These are phyloP conservation scores for Hemicentrotus pulcherrimus DNA, from an alignment of 35 echinoderm and acorn worm species.

Conservation along the genomic window DNA sequence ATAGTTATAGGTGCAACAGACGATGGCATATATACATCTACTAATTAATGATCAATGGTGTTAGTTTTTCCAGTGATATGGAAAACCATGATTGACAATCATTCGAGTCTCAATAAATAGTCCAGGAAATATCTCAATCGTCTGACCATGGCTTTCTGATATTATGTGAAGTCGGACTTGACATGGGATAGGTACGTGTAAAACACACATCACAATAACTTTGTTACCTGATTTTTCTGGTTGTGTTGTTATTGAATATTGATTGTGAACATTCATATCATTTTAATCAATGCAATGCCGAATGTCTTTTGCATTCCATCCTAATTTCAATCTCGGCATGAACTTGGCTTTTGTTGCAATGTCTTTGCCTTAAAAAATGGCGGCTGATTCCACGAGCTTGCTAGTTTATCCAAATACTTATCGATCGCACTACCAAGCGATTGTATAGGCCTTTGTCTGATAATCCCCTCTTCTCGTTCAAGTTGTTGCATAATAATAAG, in stretches of 20 bases:
- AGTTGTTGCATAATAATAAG: constrained; percentile 5
- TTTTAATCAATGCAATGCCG: no score
- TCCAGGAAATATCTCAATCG: no score
- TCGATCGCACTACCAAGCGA: not conserved
- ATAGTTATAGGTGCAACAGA: no score
- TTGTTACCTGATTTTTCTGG: not conserved
- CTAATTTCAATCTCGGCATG: not conserved
- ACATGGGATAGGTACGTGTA: no score
- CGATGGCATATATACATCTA: no score
- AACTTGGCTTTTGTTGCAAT: not conserved
- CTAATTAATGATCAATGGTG: no score
- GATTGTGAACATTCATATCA: not conserved
- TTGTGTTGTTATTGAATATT: not conserved
- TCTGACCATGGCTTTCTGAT: no score
- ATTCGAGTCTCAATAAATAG: no score
- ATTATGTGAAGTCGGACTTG: no score
- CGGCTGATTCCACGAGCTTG: not conserved
- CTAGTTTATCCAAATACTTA: not conserved
- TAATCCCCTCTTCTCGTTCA: not conserved
- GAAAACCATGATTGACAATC: no score
- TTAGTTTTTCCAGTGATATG: no score
- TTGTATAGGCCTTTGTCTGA: not conserved
- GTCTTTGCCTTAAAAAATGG: not conserved
- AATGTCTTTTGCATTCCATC: no score
- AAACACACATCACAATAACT: not conserved